Base-by-base conservation (phyloP, 2,797 vertebrate species). In the Buphagus erythrorhynchus region DNA sequence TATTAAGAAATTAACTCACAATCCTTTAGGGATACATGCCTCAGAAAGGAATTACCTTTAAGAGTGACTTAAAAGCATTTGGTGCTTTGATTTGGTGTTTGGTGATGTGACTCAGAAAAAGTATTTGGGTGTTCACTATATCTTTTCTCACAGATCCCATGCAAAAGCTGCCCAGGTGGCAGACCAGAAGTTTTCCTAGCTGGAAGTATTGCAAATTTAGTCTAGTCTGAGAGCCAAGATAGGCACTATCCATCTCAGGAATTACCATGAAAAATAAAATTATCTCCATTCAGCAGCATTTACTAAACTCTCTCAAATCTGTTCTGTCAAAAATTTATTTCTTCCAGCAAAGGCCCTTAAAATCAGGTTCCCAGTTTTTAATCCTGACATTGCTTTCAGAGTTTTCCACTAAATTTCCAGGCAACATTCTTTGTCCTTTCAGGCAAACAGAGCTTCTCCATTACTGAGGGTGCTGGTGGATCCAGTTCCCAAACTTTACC, bases 1-100 rank as follows among this genome's bases (percentile, higher is more conserved):
- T 5, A 71, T 0, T 1, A 63, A 92, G 38, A 58, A 35, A 85
- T 4, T 0, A 71, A 38, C 10, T n/a, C 16, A 3, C 13, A 57
- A 5, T 40, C 51, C 38, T 86, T 49, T 57, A 73, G 52, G 86
- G 24, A 66, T 2, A 78, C 8, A 28, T 22, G 45, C 25, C 16
- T 75, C 8, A 3, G 24, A 38, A 88, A 90, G 13, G 63, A 78
- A 49, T 38, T 0, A 58, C 45, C 9, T 63, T 17, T 55, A 51
- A 72, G 18, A 12, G 16, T 76, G 59, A 66, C 17, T 67, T 17
- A 46, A 85, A 92, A 71, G n/a, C 18, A 68, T 38, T 33, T 51
- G 11, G 7, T 45, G 40, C 49, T 65, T 63, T 65, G n/a, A 35
- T 43, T 43, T 43, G 58, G 38, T 54, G n/a, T 33, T 20, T 54